Base-by-base conservation (phyloP, 2,888 invertebrate species). In the Caenorhabditis becei region DNA sequence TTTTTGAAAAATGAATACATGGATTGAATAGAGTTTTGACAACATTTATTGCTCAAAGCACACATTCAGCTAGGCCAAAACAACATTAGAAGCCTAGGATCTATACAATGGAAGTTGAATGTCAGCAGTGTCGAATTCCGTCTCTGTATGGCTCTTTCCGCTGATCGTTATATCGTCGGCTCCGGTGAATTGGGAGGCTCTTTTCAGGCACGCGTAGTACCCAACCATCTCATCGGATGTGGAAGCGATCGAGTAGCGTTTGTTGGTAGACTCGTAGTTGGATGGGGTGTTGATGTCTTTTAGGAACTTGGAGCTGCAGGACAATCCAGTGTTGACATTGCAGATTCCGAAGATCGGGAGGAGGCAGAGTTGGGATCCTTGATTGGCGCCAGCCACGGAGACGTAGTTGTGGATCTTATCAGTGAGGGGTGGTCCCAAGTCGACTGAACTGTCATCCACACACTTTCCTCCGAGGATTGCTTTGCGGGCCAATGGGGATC, bases 381-480 rank as follows among this genome's bases (percentile, higher is more conserved):
- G 84, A 67, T 90, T 88, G 24, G 88, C 88, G 0, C 89, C 88
- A 28, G 85, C 85, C 8, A 85, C 83, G 3, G 83, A 81, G 32
- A 86, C 72, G 44, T 84, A 90, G 5, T 88, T 88, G 69, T 88
- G 84, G 14, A 90, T 78, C 41, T 86, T 81, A 18, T 65, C 61
- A 24, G 86, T 86, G 7, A 90, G 59, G 16, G 88, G 83, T 5
- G 83, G 83, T 8, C 90, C 90, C n/a, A 90, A 66, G 32, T 87
- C 58, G 26, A 88, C 88, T n/a, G 71, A 83, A 5, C 86, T 84
- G 18, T 66, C 53, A 54, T 88, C 86, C 1, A 84, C 84, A 79
- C 86, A 87, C 56, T 82, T 81, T 37, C 87, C 88, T 41, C 88
- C 88, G 28, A 88, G 79, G 77, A 87, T 88, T 10, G 84, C 84